phyloP scores from a whole-genome alignment of 53 echinoderm and acorn worm genomes.

The Astropecten irregularis region DNA sequence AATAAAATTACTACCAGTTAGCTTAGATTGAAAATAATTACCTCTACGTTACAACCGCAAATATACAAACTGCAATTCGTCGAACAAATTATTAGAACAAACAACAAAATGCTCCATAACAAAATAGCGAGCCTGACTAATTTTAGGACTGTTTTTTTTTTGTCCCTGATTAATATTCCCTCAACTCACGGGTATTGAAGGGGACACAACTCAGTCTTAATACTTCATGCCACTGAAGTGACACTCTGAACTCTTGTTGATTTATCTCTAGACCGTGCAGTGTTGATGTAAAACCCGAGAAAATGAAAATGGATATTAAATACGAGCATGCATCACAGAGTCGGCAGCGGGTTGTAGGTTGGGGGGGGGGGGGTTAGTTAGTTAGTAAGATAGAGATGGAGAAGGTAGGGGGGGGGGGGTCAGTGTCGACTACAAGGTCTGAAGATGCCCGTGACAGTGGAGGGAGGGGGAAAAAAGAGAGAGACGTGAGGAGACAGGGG shows the following conservation, averaged over 20 bases:
- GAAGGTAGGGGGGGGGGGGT: not conserved
- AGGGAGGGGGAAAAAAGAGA: not conserved
- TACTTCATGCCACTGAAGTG: not conserved
- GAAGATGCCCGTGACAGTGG: not conserved
- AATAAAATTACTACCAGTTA: too few species aligned
- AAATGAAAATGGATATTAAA: constrained; percentile 50
- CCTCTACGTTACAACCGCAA: too few species aligned
- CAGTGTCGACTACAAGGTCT: too few species aligned
- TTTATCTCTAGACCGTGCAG: not conserved
- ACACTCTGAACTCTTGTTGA: not conserved
- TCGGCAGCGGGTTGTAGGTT: not conserved
- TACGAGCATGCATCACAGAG: not conserved
- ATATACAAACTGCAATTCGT: too few species aligned
- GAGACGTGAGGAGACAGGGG: too few species aligned
- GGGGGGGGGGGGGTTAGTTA: not conserved
- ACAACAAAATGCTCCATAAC: too few species aligned
- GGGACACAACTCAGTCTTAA: not conserved
- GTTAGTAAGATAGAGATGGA: too few species aligned
- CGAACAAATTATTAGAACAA: too few species aligned
- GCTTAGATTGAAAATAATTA: too few species aligned
- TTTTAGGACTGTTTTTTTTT: not conserved
- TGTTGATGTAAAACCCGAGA: constrained; percentile 22
- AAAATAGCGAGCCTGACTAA: too few species aligned
- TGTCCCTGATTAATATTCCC: constrained; percentile 6
- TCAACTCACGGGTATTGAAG: not conserved